Conservation (phyloP, 53 echinoderm and acorn worm species). For the Luidia sarsii region DNA sequence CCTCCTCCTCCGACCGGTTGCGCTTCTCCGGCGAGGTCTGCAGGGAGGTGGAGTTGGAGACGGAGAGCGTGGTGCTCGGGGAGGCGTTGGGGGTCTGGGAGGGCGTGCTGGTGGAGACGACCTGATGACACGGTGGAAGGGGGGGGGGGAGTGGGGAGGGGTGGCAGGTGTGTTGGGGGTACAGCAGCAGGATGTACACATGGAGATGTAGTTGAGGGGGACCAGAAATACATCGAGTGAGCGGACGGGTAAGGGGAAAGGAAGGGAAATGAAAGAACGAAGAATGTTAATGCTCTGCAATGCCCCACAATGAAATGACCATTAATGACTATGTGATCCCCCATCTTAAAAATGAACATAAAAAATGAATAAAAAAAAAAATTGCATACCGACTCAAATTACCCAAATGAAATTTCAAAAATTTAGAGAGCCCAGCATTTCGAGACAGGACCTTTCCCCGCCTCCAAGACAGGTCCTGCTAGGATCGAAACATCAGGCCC, state of each 20-base stretch:
- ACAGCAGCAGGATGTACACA: no score
- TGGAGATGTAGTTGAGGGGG: no score
- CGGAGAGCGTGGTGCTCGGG: constrained; percentile 81
- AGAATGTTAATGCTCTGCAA: constrained; percentile 52
- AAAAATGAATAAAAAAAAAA: no score
- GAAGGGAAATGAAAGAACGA: constrained; percentile 44
- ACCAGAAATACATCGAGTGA: constrained; percentile 8
- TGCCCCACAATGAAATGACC: constrained; percentile 27
- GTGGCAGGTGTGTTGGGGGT: no score
- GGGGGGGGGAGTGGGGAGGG: constrained; percentile 11
- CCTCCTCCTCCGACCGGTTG: constrained; percentile 68
- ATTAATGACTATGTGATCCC: no score
- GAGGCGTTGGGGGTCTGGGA: constrained; percentile 67
- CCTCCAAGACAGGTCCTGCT: no score
- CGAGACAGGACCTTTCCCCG: no score
- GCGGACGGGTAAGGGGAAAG: constrained; percentile 5
- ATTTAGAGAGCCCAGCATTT: no score
- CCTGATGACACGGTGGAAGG: constrained; percentile 31
- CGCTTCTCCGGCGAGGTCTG: constrained; percentile 93
- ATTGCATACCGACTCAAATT: no score
- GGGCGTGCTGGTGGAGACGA: constrained; percentile 56
- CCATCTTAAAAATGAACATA: no score
- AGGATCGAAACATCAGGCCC: no score
- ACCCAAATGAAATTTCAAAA: no score
- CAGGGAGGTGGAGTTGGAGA: constrained; percentile 85